Evolutionary conservation across 2,797 vertebrate genomes (phyloP), one percentile per base, ranked within the genome.

Genomic region (Microhierax caerulescens): DNA sequence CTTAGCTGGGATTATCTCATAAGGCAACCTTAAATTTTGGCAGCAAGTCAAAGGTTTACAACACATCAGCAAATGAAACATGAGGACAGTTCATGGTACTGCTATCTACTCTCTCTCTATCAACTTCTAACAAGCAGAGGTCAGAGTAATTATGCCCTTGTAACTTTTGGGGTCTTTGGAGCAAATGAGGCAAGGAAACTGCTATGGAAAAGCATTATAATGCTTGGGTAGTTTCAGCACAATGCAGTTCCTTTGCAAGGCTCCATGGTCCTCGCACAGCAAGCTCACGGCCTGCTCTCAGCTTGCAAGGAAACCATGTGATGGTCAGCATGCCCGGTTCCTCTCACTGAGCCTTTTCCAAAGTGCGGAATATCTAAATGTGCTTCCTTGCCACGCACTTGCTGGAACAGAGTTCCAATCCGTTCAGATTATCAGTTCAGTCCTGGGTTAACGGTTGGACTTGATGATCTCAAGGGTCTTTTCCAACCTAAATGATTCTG

Each of bases 1-100:
- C 61, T 93, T 77, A 82, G 59, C 56, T 53, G 32, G 48, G 60
- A 95, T 93, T 96, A 88, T 88, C 77, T 92, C 85, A 74, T 75
- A 77, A 89, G 56, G 48, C 36, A 74, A 59, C 82, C 30, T 83
- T 88, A 82, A 60, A 83, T 85, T 74, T 25, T 85, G 54, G 78
- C 86, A 86, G 53, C 64, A 59, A 95, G 89, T 86, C 92, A 96
- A 80, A 84, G 48, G 89, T 92, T 97, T 91, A 93, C 73, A 77
- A 72, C 74, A 43, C 64, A 91, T 76, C 60, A 74, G 47, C 56
- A 41, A 70, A 54, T 84, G 85, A 95, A 77, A 78, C 32, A 24
- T 22, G 67, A 86, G 73, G 90, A 91, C 67, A 85, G 90, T 59
- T 93, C 61, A 28, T 59, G 47, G 74, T 60, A 64, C 23, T 61